Evolutionary conservation across 1,140 invertebrate genomes (phyloP).

Genomic region (Spodoptera litura): DNA sequence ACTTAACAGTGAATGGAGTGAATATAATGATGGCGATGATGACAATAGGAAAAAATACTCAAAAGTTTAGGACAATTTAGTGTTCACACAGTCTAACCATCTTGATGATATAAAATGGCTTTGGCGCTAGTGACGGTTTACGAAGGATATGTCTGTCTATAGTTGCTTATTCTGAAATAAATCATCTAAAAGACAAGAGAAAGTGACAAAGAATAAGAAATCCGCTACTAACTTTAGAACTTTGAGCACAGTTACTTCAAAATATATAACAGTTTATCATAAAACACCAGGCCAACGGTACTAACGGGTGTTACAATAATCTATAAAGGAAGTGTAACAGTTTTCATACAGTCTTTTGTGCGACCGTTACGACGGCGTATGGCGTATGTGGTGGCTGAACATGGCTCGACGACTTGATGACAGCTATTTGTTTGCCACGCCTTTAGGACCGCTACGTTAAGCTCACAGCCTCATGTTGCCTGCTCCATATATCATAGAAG

Average conservation of each 20-base stretch:
- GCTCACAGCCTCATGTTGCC: slow-evolving; percentile 24
- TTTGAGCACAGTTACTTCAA: slow-evolving; percentile 3
- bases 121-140: too few relatives aligned
- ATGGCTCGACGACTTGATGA: slow-evolving; percentile 57
- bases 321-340: slow-evolving; percentile 40
- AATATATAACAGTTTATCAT: slow-evolving; percentile 15
- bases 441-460: slow-evolving; percentile 47
- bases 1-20: background rate
- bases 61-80: too few relatives aligned
- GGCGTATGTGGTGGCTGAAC: slow-evolving; percentile 32
- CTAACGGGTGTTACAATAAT: slow-evolving; percentile 38
- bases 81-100: too few relatives aligned
- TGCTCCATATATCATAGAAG: slow-evolving; percentile 28
- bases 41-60: background rate
- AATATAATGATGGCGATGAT: background rate
- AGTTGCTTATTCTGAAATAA: too few relatives aligned
- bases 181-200: too few relatives aligned
- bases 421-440: slow-evolving; percentile 65
- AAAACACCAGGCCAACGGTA: background rate
- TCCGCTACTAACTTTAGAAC: background rate
- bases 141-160: too few relatives aligned
- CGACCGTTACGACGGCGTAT: slow-evolving; percentile 27
- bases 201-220: background rate
- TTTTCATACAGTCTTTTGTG: slow-evolving; percentile 35
- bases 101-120: too few relatives aligned